Base-by-base conservation (phyloP, 1,140 invertebrate genomes). In the Aphidius ervi region DNA sequence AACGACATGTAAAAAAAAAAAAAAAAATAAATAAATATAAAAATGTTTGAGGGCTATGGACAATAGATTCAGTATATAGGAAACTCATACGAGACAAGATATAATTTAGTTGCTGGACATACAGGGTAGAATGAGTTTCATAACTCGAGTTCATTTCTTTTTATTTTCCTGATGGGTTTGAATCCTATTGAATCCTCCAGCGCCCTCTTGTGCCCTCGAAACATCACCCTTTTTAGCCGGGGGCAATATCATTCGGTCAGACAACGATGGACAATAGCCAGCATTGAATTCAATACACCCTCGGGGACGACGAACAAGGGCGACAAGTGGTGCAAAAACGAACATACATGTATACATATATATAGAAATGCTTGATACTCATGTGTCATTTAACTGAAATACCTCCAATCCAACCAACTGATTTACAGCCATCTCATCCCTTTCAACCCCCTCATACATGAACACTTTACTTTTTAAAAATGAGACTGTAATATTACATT, bases 381-480 rank as follows among this genome's bases (percentile, higher is more conserved):
- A 66, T 74, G 74, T 77, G 71, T 77, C 75, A 76, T 77, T 78
- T 78, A 76, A 75, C 73, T 68, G 74, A 74, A 78, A 78, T 77
- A 75, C 75, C 75, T 73, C 71, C 70, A 71, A 76, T 78, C 71
- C 73, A 70, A 56, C 65, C 68, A 72, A 75, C 69, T 78, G 76
- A 78, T 78, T 78, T 78, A 78, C 74, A 72, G 63, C 68, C 69
- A 66, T 53, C n/a, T 16, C 46, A 58, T 31, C 56, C 47, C 39
- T 5, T 10, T 31, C 50, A 9, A 39, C 59, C 10, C 50, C 46
- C 40, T 52, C 46, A 23, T 41, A 46, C 41, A 56, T 54, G 23
- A 23, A 23, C 23, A 31, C 23, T 31, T 31, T 31, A 3, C 4
- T 31, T 31, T 31, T 31, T 31, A 3, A 3, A 31, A 31, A 31